Percentiles rank a stretch among this genome's conserved stretches.
Conservation (phyloP, 2,888 invertebrate species). For the Noctua janthina region DNA sequence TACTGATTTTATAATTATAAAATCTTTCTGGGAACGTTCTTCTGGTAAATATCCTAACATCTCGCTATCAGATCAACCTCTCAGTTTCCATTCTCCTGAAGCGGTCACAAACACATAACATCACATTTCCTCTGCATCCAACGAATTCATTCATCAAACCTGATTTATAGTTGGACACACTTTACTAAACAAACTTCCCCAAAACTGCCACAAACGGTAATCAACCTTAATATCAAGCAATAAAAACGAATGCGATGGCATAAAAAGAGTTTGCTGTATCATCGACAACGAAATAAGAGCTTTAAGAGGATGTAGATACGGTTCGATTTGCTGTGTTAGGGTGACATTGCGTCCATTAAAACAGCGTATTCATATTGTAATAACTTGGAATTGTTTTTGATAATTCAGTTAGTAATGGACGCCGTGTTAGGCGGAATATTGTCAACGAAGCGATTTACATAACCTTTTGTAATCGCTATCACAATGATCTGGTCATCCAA, state of each 20-base stretch:
- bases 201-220: constrained; percentile 44
- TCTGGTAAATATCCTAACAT: neutral
- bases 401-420: constrained; percentile 60
- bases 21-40: neutral
- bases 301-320: neutral
- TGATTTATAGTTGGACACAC: constrained; percentile 65
- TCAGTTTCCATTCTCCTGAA: constrained; percentile 17
- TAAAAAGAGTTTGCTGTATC: constrained; percentile 37
- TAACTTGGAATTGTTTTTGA: constrained; percentile 64
- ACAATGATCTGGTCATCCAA: constrained; percentile 45
- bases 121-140: constrained; percentile 54
- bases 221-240: constrained; percentile 53
- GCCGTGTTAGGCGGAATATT: constrained; percentile 54
- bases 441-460: constrained; percentile 56
- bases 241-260: constrained; percentile 49
- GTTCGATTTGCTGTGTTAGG: constrained; percentile 29
- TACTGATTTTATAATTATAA: too few relatives aligned
- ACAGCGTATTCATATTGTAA: constrained; percentile 63
- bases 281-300: constrained; percentile 24
- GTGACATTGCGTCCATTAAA: constrained; percentile 50
- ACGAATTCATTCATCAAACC: constrained; percentile 66
- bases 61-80: neutral
- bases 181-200: constrained; percentile 40
- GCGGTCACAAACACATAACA: constrained; percentile 40
- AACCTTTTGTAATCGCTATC: constrained; percentile 56